Conservation (phyloP, 2,797 vertebrate species). For the Oophaga sylvatica region DNA sequence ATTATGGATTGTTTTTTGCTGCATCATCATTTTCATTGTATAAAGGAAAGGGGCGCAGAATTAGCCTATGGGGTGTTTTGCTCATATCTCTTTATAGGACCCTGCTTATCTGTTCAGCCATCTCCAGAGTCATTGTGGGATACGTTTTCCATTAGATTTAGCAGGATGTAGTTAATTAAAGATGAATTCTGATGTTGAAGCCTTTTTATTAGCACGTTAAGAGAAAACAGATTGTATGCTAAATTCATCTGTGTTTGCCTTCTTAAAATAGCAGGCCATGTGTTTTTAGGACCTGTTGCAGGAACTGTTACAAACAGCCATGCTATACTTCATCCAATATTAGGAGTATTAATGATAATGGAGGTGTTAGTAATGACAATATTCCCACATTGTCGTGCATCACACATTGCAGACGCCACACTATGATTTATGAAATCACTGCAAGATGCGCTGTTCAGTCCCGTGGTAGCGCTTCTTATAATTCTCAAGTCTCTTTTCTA, state of each 20-base stretch:
- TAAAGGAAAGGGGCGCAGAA: not conserved
- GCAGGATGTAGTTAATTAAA: not conserved
- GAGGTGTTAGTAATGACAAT: not conserved
- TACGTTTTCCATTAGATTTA: not conserved
- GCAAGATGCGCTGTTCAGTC: not conserved
- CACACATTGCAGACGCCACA: not conserved
- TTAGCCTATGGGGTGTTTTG: not conserved
- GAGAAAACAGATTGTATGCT: conserved; percentile 23
- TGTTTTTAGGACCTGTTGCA: conserved; percentile 15
- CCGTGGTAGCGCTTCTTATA: not conserved
- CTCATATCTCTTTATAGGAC: not conserved
- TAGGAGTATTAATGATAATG: not conserved
- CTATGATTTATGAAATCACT: not conserved
- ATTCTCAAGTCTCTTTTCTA: not conserved
- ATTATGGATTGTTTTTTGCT: not conserved
- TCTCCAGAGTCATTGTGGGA: not conserved
- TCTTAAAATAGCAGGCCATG: conserved; percentile 28
- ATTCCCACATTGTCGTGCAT: not conserved
- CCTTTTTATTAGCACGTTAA: not conserved
- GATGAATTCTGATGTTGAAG: not conserved
- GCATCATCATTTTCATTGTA: not conserved
- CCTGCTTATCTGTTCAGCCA: not conserved
- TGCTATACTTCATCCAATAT: not conserved
- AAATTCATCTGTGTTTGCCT: conserved; percentile 1
- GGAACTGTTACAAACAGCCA: conserved; percentile 34